phyloP scores from a whole-genome alignment of 2,797 vertebrate species.

The Gymnothorax reevesii region DNA sequence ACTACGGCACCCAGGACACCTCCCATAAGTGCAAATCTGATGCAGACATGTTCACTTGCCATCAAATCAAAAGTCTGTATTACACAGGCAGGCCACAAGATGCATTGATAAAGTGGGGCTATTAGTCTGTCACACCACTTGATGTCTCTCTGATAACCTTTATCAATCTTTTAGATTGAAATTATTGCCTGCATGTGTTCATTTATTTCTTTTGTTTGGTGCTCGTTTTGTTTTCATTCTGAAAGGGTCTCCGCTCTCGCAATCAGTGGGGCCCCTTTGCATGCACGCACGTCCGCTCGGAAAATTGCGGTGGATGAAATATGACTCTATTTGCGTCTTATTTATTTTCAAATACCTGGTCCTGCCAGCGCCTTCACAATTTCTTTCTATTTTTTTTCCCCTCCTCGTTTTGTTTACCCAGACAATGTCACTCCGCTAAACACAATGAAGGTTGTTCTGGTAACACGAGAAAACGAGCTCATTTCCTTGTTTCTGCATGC shows the following conservation, averaged over 20 bases:
- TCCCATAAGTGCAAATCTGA: background rate
- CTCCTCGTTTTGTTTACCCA: conserved; percentile 4
- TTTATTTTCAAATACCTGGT: conserved; percentile 33
- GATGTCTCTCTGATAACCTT: conserved; percentile 27
- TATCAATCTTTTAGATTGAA: conserved; percentile 39
- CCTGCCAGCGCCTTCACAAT: conserved; percentile 30
- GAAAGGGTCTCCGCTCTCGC: conserved; percentile 25
- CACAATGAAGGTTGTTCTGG: conserved; percentile 23
- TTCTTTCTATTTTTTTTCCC: conserved; percentile 9
- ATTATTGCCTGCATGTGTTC: conserved; percentile 27
- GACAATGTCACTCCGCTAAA: conserved; percentile 24
- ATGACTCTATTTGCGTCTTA: conserved; percentile 39
- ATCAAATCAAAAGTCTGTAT: background rate
- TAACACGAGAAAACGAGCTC: conserved; percentile 15
- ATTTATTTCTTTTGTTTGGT: conserved; percentile 19
- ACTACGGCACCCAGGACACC: background rate
- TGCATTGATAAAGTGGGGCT: conserved; percentile 4
- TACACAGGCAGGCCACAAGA: background rate
- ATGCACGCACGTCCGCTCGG: conserved; percentile 14
- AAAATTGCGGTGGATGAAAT: conserved; percentile 33
- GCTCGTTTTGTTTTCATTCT: conserved; percentile 25
- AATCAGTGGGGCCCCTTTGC: conserved; percentile 31
- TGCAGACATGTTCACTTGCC: background rate
- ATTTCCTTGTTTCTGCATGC: background rate
- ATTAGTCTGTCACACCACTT: conserved; percentile 22